Evolutionary conservation across 2,797 vertebrate species (phyloP), one percentile per base, ranked within the genome.

Genomic region (Toxotes lorentzi): DNA sequence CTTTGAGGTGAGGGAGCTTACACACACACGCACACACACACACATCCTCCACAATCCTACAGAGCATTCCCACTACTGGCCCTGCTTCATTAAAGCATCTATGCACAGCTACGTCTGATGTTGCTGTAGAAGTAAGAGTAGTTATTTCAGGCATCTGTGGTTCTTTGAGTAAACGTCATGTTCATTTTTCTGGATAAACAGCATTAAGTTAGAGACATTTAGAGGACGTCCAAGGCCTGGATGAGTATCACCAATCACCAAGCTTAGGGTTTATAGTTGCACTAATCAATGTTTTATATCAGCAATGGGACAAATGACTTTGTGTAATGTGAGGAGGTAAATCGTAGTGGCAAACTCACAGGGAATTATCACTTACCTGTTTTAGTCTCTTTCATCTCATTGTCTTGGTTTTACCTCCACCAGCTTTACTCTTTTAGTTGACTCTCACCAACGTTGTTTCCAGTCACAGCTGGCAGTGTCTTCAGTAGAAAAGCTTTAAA

Each of bases 1-100:
- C 91, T 96, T 96, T 58, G 95, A 96, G 95, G 95, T 96, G 83
- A 93, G 89, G 5, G 14, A 3, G 0, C 35, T 71, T 41, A 58
- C 23, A 68, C 35, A n/a, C 71, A 80, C 38, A 50, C 38, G 50
- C 67, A 58, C 12, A 10, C 30, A 65, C 43, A 34, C 64, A 78
- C 68, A 56, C 21, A 23, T 66, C 60, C 43, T 56, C 7, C 27
- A 35, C 21, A 34, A 21, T 53, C 12, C 5, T n/a, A 51, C 7
- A 62, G 4, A 59, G 24, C 34, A 32, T 40, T 60, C 21, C 3
- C 50, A 35, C 30, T 50, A 7, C 32, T n/a, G 48, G 61, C 5
- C 8, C 19, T 34, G 35, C 19, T 63, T 51, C 5, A 71, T 75
- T 48, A 24, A 57, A 43, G n/a, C 7, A 0, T 63, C 50, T 4